phyloP scores from a whole-genome alignment of 2,797 vertebrate species.

The Rhinogobio ventralis region DNA sequence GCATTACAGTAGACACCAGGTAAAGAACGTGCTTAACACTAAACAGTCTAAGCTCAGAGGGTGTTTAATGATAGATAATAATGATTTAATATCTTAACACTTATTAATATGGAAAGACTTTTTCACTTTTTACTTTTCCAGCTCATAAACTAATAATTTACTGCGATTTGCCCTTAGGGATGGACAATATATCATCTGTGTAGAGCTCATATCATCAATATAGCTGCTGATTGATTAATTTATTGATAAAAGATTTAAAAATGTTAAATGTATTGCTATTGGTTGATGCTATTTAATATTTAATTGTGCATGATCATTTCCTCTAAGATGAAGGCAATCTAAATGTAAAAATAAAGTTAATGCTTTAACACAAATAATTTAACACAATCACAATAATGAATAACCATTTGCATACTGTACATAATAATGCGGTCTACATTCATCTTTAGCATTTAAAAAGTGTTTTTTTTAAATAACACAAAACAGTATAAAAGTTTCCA shows the following conservation, averaged over 20 bases:
- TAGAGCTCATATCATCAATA: not conserved
- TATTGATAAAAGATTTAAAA: not conserved
- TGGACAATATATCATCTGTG: not conserved
- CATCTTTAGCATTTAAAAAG: too few species aligned
- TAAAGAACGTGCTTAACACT: conserved; percentile 57
- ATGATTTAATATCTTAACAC: not conserved
- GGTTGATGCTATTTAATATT: not conserved
- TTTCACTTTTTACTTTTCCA: not conserved
- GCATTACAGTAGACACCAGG: conserved; percentile 91
- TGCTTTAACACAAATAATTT: not conserved
- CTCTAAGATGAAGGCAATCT: too few species aligned
- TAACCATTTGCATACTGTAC: not conserved
- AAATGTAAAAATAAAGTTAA: too few species aligned
- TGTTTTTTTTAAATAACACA: too few species aligned
- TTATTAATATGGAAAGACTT: not conserved
- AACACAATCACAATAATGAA: not conserved
- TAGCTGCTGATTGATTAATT: not conserved
- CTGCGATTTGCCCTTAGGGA: not conserved
- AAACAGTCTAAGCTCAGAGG: not conserved
- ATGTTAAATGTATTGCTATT: not conserved
- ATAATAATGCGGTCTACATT: not conserved
- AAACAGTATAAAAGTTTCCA: not conserved
- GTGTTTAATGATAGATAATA: not conserved
- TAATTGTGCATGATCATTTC: not conserved
- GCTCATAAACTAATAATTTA: not conserved